Evolutionary conservation across 2,888 invertebrate genomes (phyloP), one percentile per base, ranked within the genome.

Genomic region (Trichogramma dendrolimi): DNA sequence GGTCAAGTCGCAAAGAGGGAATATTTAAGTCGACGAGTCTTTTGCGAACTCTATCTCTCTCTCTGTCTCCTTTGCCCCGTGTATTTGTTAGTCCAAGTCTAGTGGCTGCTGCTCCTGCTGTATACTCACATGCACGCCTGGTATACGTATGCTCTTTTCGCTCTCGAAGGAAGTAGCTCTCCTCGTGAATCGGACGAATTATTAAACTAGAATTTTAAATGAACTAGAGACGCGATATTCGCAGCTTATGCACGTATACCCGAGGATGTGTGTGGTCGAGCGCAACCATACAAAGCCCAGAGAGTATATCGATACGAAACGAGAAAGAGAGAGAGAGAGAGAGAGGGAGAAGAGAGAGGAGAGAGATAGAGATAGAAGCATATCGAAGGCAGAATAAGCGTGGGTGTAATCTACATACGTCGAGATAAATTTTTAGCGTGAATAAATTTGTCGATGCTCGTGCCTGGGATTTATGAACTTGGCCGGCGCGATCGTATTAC

Each of bases 381-480:
- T 11, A 48, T 48, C 48, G 11, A 49, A 59, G 55, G 58, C 55
- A 51, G 47, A 62, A 52, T 62, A 58, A 62, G n/a, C 48, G 39
- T 44, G 49, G 8, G 14, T 50, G 57, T 46, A 57, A 61, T 61
- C 50, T 58, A 54, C 53, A 61, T 54, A 58, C 53, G 53, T 56
- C 52, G 47, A 61, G 52, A 52, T 52, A 56, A 56, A 52, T 61
- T 61, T 10, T 14, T 8, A 42, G 49, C 54, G 47, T 38, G 49
- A 41, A 47, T 59, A 56, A 52, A 60, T 57, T 44, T 39, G 39
- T 44, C 61, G 43, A 47, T 47, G 40, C n/a, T n/a, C 39, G 5
- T 27, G 14, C 8, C 8, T 11, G 48, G 38, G 48, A 60, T 60
- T 55, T 55, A 39, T 60, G 43, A 6, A 50, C 38, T 40, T 2